A percentile compares a stretch with the other conserved stretches of the same genome.
Evolutionary conservation across 2,113 vertebrate genomes (phyloP).

Genomic region (Lamprotornis superbus): DNA sequence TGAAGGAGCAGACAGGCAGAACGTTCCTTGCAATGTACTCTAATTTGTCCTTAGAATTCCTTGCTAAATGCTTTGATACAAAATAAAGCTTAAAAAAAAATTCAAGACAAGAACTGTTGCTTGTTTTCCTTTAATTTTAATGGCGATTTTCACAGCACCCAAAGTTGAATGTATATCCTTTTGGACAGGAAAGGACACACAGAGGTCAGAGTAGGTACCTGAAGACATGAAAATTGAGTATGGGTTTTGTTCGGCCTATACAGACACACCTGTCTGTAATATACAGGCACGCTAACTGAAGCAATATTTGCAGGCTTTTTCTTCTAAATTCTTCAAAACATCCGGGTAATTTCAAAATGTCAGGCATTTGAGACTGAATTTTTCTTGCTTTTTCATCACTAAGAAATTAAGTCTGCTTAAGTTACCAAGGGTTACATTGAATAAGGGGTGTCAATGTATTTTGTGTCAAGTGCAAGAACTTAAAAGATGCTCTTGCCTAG

Average conservation of each 20-base stretch:
- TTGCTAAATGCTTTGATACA: neutral
- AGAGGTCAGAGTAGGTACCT: neutral
- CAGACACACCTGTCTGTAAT: neutral
- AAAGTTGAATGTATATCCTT: neutral
- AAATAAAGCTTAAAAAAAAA: neutral
- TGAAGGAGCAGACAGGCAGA: neutral
- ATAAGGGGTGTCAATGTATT: neutral
- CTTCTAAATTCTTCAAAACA: neutral
- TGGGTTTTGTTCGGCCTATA: neutral
- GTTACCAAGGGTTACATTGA: neutral
- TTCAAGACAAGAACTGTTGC: neutral
- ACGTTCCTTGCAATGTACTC: neutral
- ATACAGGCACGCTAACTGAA: neutral
- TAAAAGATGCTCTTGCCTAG: neutral
- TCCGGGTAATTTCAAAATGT: neutral
- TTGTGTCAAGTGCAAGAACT: neutral
- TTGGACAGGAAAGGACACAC: neutral
- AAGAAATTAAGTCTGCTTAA: neutral
- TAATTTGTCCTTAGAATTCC: neutral
- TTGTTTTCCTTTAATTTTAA: neutral
- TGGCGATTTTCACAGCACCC: neutral
- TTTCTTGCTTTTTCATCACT: neutral
- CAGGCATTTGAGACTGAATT: neutral
- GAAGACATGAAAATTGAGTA: neutral
- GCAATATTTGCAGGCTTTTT: neutral